phyloP scores from a whole-genome alignment of 2,797 vertebrate genomes.

The Echeneis naucrates region DNA sequence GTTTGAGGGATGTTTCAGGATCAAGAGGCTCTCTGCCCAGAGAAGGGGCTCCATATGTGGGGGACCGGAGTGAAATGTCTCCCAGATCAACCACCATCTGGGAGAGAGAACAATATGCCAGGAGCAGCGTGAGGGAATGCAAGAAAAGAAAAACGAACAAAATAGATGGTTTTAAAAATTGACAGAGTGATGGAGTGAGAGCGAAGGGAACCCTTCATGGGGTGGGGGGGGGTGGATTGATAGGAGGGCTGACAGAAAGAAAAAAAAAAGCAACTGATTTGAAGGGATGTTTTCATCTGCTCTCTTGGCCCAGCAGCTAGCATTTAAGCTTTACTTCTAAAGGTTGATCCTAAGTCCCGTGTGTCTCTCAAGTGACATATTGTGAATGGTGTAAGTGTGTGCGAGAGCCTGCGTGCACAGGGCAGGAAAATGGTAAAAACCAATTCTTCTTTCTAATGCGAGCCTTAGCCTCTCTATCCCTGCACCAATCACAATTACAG shows the following conservation, averaged over 20 bases:
- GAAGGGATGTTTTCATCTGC: slow-evolving; percentile 64
- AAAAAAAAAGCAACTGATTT: slow-evolving; percentile 62
- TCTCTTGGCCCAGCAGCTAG: slow-evolving; percentile 56
- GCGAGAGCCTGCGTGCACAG: slow-evolving; percentile 4
- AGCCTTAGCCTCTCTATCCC: slow-evolving; percentile 59
- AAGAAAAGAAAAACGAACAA: slow-evolving; percentile 14
- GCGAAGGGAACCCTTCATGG: too few species aligned
- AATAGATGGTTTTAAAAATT: slow-evolving; percentile 44
- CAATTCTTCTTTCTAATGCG: slow-evolving; percentile 68
- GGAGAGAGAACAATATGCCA: slow-evolving; percentile 57
- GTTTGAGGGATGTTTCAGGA: not conserved
- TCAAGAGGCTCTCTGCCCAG: slow-evolving; percentile 62
- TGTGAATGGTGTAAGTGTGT: slow-evolving; percentile 22
- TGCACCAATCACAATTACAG: slow-evolving; percentile 64
- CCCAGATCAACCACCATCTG: slow-evolving; percentile 70
- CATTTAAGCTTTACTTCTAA: slow-evolving; percentile 69
- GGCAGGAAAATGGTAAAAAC: slow-evolving; percentile 62
- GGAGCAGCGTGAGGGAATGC: slow-evolving; percentile 36
- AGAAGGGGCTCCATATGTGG: slow-evolving; percentile 68
- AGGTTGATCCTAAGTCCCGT: slow-evolving; percentile 53
- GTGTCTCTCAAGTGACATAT: slow-evolving; percentile 48
- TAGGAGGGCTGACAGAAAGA: slow-evolving; percentile 49
- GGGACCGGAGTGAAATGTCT: slow-evolving; percentile 67
- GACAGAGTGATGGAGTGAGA: slow-evolving; percentile 43
- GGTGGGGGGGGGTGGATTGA: slow-evolving; percentile 39